Conservation (phyloP, 1,140 invertebrate genomes). For the Steinernema feltiae region DNA sequence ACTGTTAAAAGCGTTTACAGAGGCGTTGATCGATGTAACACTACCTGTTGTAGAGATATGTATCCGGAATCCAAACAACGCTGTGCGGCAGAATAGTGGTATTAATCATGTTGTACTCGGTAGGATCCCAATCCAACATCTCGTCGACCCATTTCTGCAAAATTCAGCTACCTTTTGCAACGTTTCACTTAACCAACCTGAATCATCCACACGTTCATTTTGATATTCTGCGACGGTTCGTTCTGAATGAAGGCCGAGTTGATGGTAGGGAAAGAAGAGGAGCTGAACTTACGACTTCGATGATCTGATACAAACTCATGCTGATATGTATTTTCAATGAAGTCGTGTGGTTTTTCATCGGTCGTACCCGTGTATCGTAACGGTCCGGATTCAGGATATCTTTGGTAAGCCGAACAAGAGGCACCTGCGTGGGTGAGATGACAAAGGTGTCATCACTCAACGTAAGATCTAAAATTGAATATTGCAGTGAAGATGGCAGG, state of each 20-base stretch:
- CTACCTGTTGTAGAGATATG: slow-evolving; percentile 53
- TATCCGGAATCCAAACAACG: slow-evolving; percentile 53
- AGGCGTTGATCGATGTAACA: too few species aligned
- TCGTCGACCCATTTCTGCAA: slow-evolving; percentile 53
- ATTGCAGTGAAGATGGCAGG: too few species aligned
- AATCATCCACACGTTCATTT: slow-evolving; percentile 57
- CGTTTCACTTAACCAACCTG: slow-evolving; percentile 15
- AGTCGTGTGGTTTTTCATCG: slow-evolving; percentile 48
- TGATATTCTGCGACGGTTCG: slow-evolving; percentile 54
- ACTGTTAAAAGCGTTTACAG: too few species aligned
- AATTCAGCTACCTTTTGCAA: not conserved
- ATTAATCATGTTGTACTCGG: slow-evolving; percentile 47
- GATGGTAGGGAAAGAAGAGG: not conserved
- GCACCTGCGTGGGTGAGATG: slow-evolving; percentile 36
- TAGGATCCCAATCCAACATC: slow-evolving; percentile 48
- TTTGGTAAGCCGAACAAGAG: slow-evolving; percentile 46
- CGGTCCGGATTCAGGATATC: slow-evolving; percentile 44
- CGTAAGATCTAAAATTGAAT: not conserved
- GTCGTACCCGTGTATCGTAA: slow-evolving; percentile 54
- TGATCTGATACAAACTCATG: slow-evolving; percentile 54
- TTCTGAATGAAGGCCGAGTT: slow-evolving; percentile 37
- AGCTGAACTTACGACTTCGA: slow-evolving; percentile 45
- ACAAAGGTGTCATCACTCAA: not conserved
- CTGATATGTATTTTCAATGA: slow-evolving; percentile 52
- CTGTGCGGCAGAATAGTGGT: slow-evolving; percentile 52